Evolutionary conservation across 2,797 vertebrate species (phyloP).

Genomic region (Enoplosus armatus): DNA sequence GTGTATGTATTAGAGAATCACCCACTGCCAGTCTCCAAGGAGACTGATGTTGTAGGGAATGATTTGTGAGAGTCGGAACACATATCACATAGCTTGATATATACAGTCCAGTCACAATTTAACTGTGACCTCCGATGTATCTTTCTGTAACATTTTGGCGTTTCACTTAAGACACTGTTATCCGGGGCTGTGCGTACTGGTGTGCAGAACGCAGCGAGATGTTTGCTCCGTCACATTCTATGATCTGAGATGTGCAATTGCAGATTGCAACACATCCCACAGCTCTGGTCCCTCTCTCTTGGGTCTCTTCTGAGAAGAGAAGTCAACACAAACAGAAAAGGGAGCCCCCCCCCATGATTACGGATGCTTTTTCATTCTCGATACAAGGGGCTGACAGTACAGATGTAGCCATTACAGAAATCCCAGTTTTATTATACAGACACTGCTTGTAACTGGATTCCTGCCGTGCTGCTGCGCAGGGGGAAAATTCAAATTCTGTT

Average conservation of each 20-base stretch:
- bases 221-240: constrained; percentile 45
- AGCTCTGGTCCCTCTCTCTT: constrained; percentile 35
- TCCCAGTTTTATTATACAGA: constrained; percentile 33
- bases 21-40: constrained; percentile 60
- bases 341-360: constrained; percentile 41
- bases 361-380: constrained; percentile 60
- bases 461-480: constrained; percentile 45
- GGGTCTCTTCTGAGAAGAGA: constrained; percentile 28
- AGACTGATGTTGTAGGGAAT: constrained; percentile 61
- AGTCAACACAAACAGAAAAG: constrained; percentile 38
- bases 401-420: constrained; percentile 55
- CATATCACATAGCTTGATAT: constrained; percentile 65
- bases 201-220: constrained; percentile 28
- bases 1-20: constrained; percentile 33
- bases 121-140: constrained; percentile 58
- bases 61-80: constrained; percentile 77
- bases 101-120: constrained; percentile 58
- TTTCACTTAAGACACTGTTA: constrained; percentile 67
- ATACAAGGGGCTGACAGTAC: constrained; percentile 37
- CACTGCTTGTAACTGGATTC: constrained; percentile 13
- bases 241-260: constrained; percentile 44
- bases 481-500: constrained; percentile 58
- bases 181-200: constrained; percentile 35
- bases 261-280: constrained; percentile 27
- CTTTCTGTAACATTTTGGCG: constrained; percentile 68